Evolutionary conservation across 2,797 vertebrate genomes (phyloP).

Genomic region (Harpagifer antarcticus): DNA sequence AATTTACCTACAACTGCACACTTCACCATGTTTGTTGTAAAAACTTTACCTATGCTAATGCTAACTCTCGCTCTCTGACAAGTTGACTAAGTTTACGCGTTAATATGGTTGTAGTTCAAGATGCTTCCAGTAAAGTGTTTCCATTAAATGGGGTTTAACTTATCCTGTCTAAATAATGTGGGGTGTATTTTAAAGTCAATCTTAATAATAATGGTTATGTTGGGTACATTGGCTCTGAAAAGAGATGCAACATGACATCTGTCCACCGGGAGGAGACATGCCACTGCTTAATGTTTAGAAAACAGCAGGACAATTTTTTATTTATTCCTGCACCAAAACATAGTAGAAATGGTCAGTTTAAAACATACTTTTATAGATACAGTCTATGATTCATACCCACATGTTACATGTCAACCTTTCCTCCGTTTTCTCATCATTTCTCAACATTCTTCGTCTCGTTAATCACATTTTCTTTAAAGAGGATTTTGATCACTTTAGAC

Average conservation of each 20-base stretch:
- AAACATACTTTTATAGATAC: background rate
- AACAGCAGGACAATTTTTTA: background rate
- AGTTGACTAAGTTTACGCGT: background rate
- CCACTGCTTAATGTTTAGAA: background rate
- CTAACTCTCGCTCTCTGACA: no score
- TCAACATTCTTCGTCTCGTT: background rate
- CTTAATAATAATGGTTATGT: background rate
- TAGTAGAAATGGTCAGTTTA: background rate
- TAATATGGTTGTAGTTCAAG: background rate
- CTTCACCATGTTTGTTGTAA: no score
- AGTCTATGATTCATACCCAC: background rate
- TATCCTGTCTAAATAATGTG: background rate
- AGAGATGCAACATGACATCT: background rate
- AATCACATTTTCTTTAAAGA: background rate
- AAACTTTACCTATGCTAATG: no score
- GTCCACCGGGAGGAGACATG: conserved; percentile 60
- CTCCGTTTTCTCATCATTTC: background rate
- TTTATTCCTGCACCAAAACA: background rate
- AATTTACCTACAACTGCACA: no score
- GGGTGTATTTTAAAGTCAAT: background rate
- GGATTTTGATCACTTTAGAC: conserved; percentile 3
- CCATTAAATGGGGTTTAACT: background rate
- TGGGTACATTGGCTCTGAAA: background rate
- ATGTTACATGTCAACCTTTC: background rate
- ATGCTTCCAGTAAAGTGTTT: background rate